phyloP scores from a whole-genome alignment of 2,888 invertebrate genomes.

The Ligdia adustata region DNA sequence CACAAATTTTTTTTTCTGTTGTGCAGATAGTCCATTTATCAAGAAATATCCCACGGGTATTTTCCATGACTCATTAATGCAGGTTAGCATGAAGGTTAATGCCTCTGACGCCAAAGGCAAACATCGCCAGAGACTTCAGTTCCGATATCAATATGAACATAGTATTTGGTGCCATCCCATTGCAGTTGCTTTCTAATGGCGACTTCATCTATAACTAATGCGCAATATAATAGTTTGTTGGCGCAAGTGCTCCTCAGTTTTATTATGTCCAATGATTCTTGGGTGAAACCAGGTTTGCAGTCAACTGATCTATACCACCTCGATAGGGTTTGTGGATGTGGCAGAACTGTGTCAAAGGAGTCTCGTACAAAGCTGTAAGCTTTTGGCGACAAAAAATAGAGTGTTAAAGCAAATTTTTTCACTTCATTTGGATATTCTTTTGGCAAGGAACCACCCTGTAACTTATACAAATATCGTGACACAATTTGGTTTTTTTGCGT shows the following conservation, averaged over 20 bases:
- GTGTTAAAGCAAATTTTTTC: neutral
- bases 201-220: no score
- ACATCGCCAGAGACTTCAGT: no score
- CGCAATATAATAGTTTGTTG: no score
- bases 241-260: no score
- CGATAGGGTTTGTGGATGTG: neutral
- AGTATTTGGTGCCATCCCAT: no score
- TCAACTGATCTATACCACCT: neutral
- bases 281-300: neutral
- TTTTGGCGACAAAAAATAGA: neutral
- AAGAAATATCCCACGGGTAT: neutral
- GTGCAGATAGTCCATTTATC: neutral
- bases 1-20: neutral
- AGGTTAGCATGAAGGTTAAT: neutral
- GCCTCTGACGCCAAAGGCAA: neutral
- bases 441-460: no score
- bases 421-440: no score
- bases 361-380: neutral
- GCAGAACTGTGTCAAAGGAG: neutral
- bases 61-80: neutral
- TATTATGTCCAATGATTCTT: neutral
- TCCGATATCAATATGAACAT: no score
- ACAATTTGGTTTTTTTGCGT: no score
- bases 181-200: no score
- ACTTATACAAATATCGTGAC: no score